These are phyloP conservation scores for Coracias cyanogaster DNA, from an alignment of 2,797 vertebrate genomes.

Conservation along the genomic window DNA sequence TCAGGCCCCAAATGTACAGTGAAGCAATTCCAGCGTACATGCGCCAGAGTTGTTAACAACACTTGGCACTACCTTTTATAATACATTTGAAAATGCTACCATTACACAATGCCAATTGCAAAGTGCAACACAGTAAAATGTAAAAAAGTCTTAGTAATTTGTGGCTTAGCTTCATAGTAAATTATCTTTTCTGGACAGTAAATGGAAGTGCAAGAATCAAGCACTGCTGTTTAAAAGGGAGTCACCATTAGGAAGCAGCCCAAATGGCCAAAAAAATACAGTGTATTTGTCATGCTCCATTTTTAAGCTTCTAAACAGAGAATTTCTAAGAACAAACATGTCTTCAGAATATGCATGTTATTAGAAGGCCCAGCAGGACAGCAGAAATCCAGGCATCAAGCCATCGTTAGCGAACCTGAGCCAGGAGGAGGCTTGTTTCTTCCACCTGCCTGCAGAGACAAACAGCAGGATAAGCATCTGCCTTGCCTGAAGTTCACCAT, in stretches of 20 bases:
- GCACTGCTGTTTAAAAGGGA: not conserved
- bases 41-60: not conserved
- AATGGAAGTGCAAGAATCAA: not conserved
- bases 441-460: not conserved
- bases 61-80: not conserved
- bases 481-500: not conserved
- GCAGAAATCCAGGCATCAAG: slow-evolving; percentile 1
- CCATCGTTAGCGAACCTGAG: not conserved
- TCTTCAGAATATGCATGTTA: not conserved
- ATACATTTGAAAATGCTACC: not conserved
- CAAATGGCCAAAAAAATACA: not conserved
- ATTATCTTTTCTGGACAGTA: not conserved
- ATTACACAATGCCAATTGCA: not conserved
- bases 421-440: not conserved
- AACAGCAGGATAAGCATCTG: not conserved
- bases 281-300: not conserved
- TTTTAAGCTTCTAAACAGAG: not conserved
- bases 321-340: not conserved
- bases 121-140: not conserved
- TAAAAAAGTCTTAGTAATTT: not conserved
- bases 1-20: not conserved
- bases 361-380: not conserved
- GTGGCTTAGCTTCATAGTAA: not conserved
- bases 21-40: not conserved
- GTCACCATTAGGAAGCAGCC: not conserved